Evolutionary conservation across 1,140 invertebrate genomes (phyloP), one percentile per base, ranked within the genome.

Genomic region (Bombus confusus): DNA sequence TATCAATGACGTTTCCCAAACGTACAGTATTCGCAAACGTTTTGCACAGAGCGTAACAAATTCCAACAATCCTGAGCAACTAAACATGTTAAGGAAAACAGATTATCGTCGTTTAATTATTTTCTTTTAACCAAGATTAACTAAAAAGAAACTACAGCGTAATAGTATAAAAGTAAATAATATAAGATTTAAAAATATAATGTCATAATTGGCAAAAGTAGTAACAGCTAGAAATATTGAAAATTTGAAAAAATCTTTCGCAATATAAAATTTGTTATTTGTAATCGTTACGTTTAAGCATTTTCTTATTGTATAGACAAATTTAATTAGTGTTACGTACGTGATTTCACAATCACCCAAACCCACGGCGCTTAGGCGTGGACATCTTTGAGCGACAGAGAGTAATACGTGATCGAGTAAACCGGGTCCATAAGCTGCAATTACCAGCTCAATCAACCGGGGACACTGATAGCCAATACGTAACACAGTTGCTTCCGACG

Each of bases 321-420:
- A 57, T 81, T 18, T 22, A 59, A 75, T 62, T 39, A 64, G 28
- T 39, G 15, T 25, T 66, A 90, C 87, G 87, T 91, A 94, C 94
- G 93, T 94, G 43, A 95, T 76, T 91, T 95, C 93, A 68, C 95
- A 95, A 64, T 95, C 94, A 10, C 94, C 94, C 9, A 95, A 89
- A 57, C 92, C 94, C 80, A 95, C 75, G 4, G 94, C 93, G 39
- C 85, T 88, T 12, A 95, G 80, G 62, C 89, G 88, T 22, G 93
- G 92, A 81, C 95, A 95, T 18, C 88, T 89, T 41, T 83, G 85
- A 15, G 93, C 94, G 6, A 90, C 85, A 12, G 90, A 88, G 13
- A 94, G 79, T 34, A 95, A 87, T 18, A 89, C 86, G 68, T 91
- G 43, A 75, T 95, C 94, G 2, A 95, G 91, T 9, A 86, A 83